These are phyloP conservation scores for Julus scandinavius DNA, from an alignment of 2,888 invertebrate species.

Conservation along the genomic window DNA sequence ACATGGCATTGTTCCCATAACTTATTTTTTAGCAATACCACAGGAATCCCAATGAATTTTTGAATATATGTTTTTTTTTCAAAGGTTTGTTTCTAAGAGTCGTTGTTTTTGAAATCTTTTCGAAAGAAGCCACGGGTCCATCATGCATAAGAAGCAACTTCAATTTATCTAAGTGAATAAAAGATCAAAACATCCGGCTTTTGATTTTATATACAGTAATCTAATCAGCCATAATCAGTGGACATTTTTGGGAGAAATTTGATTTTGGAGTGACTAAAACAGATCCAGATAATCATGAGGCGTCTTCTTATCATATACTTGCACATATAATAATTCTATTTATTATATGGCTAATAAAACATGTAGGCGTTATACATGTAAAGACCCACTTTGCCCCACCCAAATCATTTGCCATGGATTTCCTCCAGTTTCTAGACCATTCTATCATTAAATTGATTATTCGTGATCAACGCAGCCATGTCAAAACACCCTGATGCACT, in stretches of 20 bases:
- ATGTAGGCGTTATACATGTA: neutral
- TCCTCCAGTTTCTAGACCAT: neutral
- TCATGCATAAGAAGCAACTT: too few relatives aligned
- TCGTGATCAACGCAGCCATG: neutral
- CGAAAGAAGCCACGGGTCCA: too few relatives aligned
- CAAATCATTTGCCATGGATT: slow-evolving; percentile 5
- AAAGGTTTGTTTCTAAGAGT: neutral
- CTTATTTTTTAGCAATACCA: neutral
- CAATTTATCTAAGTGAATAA: too few relatives aligned
- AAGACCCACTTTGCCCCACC: neutral
- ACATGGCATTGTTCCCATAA: neutral
- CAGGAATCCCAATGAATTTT: neutral
- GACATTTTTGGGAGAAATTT: neutral
- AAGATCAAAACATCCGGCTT: too few relatives aligned
- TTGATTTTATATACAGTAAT: too few relatives aligned
- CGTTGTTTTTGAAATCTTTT: neutral
- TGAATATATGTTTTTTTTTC: neutral
- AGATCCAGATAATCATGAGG: neutral
- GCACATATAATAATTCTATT: neutral
- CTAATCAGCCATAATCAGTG: too few relatives aligned
- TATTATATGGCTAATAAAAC: neutral
- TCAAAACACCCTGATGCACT: neutral
- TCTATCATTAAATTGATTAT: neutral
- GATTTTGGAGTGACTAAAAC: neutral
- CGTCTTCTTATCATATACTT: neutral